A percentile compares a stretch with the other conserved stretches of the same genome.
phyloP scores from a whole-genome alignment of 2,888 invertebrate species.

The Drepanosiphum platanoidis region DNA sequence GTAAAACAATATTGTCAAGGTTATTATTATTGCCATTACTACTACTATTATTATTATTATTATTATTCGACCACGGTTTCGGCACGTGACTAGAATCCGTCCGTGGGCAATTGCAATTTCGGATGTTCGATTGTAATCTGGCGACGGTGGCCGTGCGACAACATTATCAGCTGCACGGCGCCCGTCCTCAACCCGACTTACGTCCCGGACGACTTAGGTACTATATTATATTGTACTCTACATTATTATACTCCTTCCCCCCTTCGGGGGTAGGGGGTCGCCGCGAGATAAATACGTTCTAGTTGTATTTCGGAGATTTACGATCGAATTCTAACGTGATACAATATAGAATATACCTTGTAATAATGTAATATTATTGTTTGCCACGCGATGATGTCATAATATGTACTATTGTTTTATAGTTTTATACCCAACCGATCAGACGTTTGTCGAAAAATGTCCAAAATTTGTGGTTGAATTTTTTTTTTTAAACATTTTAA shows the following conservation, averaged over 20 bases:
- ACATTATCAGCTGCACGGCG: slow-evolving; percentile 23
- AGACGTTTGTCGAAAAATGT: too few relatives aligned
- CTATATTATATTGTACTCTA: too few relatives aligned
- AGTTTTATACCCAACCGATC: too few relatives aligned
- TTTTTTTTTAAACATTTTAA: too few relatives aligned
- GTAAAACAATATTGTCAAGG: slow-evolving; percentile 21
- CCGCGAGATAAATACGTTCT: slow-evolving; percentile 2
- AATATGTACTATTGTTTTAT: too few relatives aligned
- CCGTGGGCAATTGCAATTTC: slow-evolving; percentile 13
- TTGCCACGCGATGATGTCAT: too few relatives aligned
- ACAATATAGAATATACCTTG: too few relatives aligned
- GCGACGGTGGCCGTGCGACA: slow-evolving; percentile 18
- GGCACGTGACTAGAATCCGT: slow-evolving; percentile 47
- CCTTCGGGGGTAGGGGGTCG: too few relatives aligned
- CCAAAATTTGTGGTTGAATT: too few relatives aligned
- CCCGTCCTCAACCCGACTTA: slow-evolving; percentile 13
- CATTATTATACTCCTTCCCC: neutral
- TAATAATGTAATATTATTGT: too few relatives aligned
- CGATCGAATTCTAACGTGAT: too few relatives aligned
- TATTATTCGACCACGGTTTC: slow-evolving; percentile 17
- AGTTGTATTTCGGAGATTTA: slow-evolving; percentile 27
- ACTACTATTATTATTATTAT: slow-evolving; percentile 39
- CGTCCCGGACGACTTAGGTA: neutral
- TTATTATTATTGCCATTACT: slow-evolving; percentile 39
- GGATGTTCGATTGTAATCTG: slow-evolving; percentile 41